Conservation (phyloP, 2,797 vertebrate species). For the Gadopsis bispinosus region DNA sequence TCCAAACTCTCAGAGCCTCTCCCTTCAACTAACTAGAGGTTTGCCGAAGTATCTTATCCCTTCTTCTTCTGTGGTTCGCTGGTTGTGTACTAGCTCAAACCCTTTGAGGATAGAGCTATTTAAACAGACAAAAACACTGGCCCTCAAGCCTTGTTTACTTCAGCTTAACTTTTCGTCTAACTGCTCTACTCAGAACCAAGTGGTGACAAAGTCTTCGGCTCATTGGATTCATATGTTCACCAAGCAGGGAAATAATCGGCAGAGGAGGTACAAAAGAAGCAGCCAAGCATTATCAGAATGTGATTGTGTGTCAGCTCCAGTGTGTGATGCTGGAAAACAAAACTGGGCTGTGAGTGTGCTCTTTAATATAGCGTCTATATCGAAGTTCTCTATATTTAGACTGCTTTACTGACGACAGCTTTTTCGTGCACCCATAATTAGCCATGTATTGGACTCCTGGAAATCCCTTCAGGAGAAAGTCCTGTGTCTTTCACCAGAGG, state of each 20-base stretch:
- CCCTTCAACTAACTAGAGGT: conserved; percentile 41
- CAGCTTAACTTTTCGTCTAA: conserved; percentile 53
- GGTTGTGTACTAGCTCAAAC: conserved; percentile 41
- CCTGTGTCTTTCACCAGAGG: conserved; percentile 34
- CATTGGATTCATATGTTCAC: conserved; percentile 42
- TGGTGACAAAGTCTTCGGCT: conserved; percentile 40
- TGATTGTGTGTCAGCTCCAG: conserved; percentile 48
- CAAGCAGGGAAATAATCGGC: conserved; percentile 20
- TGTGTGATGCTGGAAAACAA: conserved; percentile 55
- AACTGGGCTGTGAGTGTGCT: conserved; percentile 38
- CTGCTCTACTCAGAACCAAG: conserved; percentile 49
- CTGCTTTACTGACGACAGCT: conserved; percentile 31
- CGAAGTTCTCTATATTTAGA: conserved; percentile 62
- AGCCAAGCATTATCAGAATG: conserved; percentile 39
- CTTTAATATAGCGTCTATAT: conserved; percentile 58
- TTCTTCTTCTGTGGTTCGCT: conserved; percentile 46
- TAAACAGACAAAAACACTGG: conserved; percentile 67
- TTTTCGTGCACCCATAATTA: conserved; percentile 38
- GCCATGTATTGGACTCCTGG: conserved; percentile 39
- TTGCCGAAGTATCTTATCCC: conserved; percentile 22
- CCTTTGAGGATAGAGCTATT: conserved; percentile 61
- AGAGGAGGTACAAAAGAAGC: conserved; percentile 58
- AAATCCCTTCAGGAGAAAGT: conserved; percentile 37
- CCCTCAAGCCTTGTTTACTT: conserved; percentile 65
- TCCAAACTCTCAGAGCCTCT: conserved; percentile 45